Conservation (phyloP, 2,888 invertebrate species). For the Drosophila niveifrons region DNA sequence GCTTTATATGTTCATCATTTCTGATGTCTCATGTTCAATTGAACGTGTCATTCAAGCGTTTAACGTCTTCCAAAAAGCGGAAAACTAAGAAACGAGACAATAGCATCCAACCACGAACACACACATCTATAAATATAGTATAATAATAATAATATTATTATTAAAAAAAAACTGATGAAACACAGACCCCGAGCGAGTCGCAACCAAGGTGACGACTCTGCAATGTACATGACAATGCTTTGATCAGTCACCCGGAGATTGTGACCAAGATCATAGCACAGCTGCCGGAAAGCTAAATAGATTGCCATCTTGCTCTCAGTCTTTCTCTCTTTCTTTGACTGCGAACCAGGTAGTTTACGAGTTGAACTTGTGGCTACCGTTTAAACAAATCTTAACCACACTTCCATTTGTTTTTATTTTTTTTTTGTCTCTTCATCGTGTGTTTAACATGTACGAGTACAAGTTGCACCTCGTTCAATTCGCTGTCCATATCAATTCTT, state of each 20-base stretch:
- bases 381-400: conserved; percentile 32
- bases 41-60: conserved; percentile 77
- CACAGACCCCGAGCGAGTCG: conserved; percentile 22
- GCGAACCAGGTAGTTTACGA: conserved; percentile 24
- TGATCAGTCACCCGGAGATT: conserved; percentile 16
- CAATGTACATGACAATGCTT: conserved; percentile 26
- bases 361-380: conserved; percentile 35
- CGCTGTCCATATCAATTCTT: conserved; percentile 48
- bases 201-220: conserved; percentile 26
- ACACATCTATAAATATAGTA: background rate
- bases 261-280: background rate
- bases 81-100: conserved; percentile 24
- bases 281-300: conserved; percentile 9
- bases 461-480: conserved; percentile 7
- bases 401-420: conserved; percentile 3
- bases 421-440: background rate
- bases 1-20: conserved; percentile 50
- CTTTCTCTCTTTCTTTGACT: background rate
- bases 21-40: conserved; percentile 71
- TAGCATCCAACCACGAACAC: conserved; percentile 36
- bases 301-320: background rate
- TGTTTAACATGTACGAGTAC: conserved; percentile 18
- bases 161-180: conserved; percentile 47
- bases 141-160: conserved; percentile 13
- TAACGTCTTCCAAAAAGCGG: conserved; percentile 53